Evolutionary conservation across 2,888 invertebrate species (phyloP).

Genomic region (Gastrophysa polygoni): DNA sequence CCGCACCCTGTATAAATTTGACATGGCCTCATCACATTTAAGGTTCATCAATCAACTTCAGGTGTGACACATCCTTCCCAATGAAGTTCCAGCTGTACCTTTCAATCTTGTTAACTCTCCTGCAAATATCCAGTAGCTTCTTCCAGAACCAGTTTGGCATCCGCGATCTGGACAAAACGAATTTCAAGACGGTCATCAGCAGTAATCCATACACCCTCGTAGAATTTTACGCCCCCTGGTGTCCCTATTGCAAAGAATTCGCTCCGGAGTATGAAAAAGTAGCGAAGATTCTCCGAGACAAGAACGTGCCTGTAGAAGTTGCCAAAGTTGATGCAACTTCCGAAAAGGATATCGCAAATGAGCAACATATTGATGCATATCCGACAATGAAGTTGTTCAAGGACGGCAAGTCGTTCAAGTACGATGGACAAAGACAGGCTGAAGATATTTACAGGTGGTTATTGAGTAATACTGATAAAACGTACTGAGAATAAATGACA

Average conservation of each 20-base stretch:
- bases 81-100: not conserved
- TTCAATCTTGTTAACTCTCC: not conserved
- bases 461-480: not conserved
- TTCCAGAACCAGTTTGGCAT: constrained; percentile 8
- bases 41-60: not conserved
- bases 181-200: constrained; percentile 16
- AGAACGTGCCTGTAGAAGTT: constrained; percentile 50
- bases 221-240: constrained; percentile 89
- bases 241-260: constrained; percentile 85
- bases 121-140: not conserved
- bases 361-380: constrained; percentile 67
- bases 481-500: not conserved
- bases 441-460: constrained; percentile 53
- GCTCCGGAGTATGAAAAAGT: constrained; percentile 86
- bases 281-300: constrained; percentile 73
- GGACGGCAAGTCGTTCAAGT: constrained; percentile 62
- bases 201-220: constrained; percentile 26
- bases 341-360: constrained; percentile 64
- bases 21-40: not conserved
- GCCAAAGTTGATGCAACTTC: constrained; percentile 72
- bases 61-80: not conserved
- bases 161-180: constrained; percentile 20
- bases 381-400: constrained; percentile 72
- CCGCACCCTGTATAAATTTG: too few relatives aligned
- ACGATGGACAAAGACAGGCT: constrained; percentile 63